A percentile compares a stretch with the other conserved stretches of the same genome.
Conservation (phyloP, 2,888 invertebrate genomes). For the Dynastes grantii region DNA sequence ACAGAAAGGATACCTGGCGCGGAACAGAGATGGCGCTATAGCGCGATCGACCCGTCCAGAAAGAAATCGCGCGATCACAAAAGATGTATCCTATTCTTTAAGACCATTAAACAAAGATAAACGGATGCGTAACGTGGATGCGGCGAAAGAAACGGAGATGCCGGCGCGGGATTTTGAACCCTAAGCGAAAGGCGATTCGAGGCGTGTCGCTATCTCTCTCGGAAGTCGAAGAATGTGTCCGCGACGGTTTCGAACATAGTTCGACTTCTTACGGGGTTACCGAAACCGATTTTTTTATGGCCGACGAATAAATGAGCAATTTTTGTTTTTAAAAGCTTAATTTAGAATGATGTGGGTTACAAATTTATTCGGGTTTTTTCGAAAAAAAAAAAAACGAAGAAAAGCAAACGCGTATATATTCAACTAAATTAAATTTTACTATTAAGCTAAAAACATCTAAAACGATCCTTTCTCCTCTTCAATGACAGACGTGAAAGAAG, state of each 20-base stretch:
- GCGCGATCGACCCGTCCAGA: constrained; percentile 11
- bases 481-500: background rate
- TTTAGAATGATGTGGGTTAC: background rate
- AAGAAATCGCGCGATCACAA: constrained; percentile 50
- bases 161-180: constrained; percentile 32
- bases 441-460: too few relatives aligned
- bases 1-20: constrained; percentile 53
- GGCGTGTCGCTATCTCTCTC: constrained; percentile 48
- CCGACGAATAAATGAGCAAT: constrained; percentile 41
- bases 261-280: constrained; percentile 53
- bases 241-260: constrained; percentile 48
- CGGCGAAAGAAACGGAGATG: constrained; percentile 48
- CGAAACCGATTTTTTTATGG: constrained; percentile 51
- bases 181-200: constrained; percentile 35
- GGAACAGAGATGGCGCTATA: constrained; percentile 40
- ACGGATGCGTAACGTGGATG: constrained; percentile 59
- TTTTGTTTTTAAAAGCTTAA: constrained; percentile 41
- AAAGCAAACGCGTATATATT: too few relatives aligned
- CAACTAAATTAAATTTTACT: too few relatives aligned
- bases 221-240: constrained; percentile 53
- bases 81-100: constrained; percentile 59
- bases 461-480: background rate
- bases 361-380: background rate
- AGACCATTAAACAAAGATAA: constrained; percentile 58
- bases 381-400: too few relatives aligned